Conservation (phyloP, 1,140 invertebrate species). For the Cataglyphis hispanica region DNA sequence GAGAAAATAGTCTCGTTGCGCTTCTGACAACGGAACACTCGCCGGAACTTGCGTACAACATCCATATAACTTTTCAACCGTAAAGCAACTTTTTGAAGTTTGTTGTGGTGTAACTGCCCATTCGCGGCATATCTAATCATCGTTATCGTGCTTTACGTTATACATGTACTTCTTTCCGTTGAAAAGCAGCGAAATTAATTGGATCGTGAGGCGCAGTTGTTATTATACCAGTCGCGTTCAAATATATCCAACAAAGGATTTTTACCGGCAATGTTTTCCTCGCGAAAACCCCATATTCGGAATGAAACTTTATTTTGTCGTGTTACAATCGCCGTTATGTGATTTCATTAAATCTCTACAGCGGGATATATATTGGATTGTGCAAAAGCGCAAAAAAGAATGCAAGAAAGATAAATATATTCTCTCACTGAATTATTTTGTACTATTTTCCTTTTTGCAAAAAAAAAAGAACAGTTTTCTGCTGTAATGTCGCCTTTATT, state of each 20-base stretch:
- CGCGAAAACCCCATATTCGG: slow-evolving; percentile 15
- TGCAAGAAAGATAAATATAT: slow-evolving; percentile 19
- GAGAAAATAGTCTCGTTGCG: not conserved
- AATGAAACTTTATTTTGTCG: slow-evolving; percentile 64
- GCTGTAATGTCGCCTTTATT: not conserved
- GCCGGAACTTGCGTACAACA: not conserved
- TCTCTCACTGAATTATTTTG: not conserved
- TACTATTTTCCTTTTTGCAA: not conserved
- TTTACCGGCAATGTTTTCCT: slow-evolving; percentile 25
- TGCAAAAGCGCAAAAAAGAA: slow-evolving; percentile 13
- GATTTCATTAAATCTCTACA: slow-evolving; percentile 65
- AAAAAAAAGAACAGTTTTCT: not conserved
- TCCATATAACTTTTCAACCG: slow-evolving; percentile 32
- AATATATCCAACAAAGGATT: slow-evolving; percentile 60
- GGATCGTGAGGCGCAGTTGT: slow-evolving; percentile 44
- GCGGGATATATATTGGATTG: not conserved
- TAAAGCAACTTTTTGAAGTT: slow-evolving; percentile 43
- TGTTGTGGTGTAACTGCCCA: slow-evolving; percentile 38
- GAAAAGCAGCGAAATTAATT: slow-evolving; percentile 58
- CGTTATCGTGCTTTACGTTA: slow-evolving; percentile 47
- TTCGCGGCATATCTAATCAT: slow-evolving; percentile 49
- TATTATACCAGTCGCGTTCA: slow-evolving; percentile 33
- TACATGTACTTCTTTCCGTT: slow-evolving; percentile 23
- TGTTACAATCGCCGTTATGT: slow-evolving; percentile 40
- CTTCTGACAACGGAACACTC: not conserved